These are phyloP conservation scores for Eupithecia vulgata DNA, from an alignment of 2,888 invertebrate species.

Conservation along the genomic window DNA sequence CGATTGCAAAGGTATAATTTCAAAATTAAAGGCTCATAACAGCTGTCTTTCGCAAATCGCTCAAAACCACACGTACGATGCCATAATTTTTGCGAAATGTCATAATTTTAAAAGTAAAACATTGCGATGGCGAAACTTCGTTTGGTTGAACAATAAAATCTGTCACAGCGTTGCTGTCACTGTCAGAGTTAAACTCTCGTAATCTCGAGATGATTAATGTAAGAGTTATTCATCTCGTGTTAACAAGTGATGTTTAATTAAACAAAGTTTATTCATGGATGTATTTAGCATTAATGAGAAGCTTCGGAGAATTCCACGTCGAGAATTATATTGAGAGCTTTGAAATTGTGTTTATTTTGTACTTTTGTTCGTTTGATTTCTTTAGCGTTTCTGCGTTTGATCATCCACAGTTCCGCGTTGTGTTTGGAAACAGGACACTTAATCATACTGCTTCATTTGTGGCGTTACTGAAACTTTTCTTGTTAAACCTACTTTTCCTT, in stretches of 20 bases:
- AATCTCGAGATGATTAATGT: constrained; percentile 42
- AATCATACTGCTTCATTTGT: background rate
- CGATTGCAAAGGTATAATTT: constrained; percentile 40
- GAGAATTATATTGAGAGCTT: constrained; percentile 24
- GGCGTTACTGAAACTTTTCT: too few relatives aligned
- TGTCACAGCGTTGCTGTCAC: constrained; percentile 21
- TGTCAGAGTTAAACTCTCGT: constrained; percentile 32
- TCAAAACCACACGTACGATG: constrained; percentile 37
- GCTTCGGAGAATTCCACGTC: constrained; percentile 21
- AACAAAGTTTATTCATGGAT: constrained; percentile 39
- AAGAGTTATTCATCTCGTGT: constrained; percentile 39
- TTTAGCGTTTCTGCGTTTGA: constrained; percentile 11
- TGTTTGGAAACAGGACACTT: constrained; percentile 4
- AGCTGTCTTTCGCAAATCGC: constrained; percentile 40
- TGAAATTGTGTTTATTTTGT: constrained; percentile 14
- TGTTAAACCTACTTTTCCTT: background rate
- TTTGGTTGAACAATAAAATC: constrained; percentile 36
- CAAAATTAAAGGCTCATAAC: constrained; percentile 37
- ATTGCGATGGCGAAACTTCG: constrained; percentile 26
- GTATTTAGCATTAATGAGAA: constrained; percentile 40
- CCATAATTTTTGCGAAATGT: constrained; percentile 37
- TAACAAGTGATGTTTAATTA: constrained; percentile 44
- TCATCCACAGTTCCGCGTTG: constrained; percentile 4
- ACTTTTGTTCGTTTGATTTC: constrained; percentile 6
- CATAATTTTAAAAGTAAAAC: constrained; percentile 35